Percentiles rank a stretch among this genome's conserved stretches.
Conservation (phyloP, 2,888 invertebrate genomes). For the Lepidochrysops patricia region DNA sequence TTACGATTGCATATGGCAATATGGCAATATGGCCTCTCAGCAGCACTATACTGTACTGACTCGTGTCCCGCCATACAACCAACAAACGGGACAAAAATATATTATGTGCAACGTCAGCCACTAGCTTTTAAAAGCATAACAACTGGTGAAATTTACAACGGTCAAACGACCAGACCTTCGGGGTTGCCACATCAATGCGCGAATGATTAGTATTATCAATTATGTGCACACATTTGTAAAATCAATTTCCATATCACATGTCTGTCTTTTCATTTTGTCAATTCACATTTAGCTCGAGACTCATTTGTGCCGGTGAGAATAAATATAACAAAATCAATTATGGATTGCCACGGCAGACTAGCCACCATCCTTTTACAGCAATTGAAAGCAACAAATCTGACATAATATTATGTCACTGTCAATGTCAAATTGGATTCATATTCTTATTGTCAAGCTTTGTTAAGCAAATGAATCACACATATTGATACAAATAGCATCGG, state of each 20-base stretch:
- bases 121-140: constrained; percentile 69
- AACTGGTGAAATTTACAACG: constrained; percentile 43
- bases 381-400: too few species aligned
- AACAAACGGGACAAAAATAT: constrained; percentile 47
- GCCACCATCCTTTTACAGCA: too few species aligned
- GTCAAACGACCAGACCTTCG: constrained; percentile 24
- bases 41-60: neutral
- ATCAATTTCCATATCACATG: constrained; percentile 10
- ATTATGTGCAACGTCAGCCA: constrained; percentile 49
- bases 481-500: too few species aligned
- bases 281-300: neutral
- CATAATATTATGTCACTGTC: too few species aligned
- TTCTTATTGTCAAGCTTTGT: too few species aligned
- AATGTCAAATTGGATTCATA: too few species aligned
- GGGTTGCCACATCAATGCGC: constrained; percentile 11
- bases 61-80: constrained; percentile 28
- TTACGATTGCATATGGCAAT: neutral
- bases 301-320: neutral
- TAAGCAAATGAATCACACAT: too few species aligned
- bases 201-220: constrained; percentile 24
- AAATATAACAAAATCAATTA: neutral
- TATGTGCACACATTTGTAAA: constrained; percentile 4
- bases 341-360: too few species aligned
- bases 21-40: neutral
- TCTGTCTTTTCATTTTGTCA: constrained; percentile 5